Base-by-base conservation (phyloP, 2,113 vertebrate species). In the Gallinago paraguaiae region DNA sequence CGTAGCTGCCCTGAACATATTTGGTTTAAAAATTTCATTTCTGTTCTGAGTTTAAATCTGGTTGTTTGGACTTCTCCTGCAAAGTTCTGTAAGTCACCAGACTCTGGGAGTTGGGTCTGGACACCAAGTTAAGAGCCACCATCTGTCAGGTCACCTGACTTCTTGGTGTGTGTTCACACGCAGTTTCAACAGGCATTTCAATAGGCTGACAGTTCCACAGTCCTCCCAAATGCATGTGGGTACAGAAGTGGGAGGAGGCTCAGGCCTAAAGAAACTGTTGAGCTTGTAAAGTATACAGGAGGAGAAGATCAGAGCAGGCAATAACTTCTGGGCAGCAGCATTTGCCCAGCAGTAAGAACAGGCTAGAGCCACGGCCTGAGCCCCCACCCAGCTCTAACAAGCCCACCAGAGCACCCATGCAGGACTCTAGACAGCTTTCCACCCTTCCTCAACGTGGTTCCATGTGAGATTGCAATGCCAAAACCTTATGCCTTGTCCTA, bases 391-490 rank as follows among this genome's bases (percentile, higher is more conserved):
- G 2, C n/a, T 25, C 51, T 27, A 13, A 25, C 8, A 53, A 54
- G 11, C 2, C 24, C 14, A 13, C 43, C 30, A 4, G 3, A 91
- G 70, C 22, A 74, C 50, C 51, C 51, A 19, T 5, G 39, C 8
- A 22, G 63, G 50, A 51, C 28, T 27, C 56, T 2, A 16, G 33
- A 7, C 13, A 82, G 35, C n/a, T 83, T 41, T 37, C 35, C 50
- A 48, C 23, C 17, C 33, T 41, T 43, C 13, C 6, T 30, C 27
- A 17, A 4, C 35, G 13, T 12, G 8, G 23, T 41, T 74, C 54
- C 41, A 12, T 0, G 0, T 5, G n/a, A 37, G 3, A 7, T 3
- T 67, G 60, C 30, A 28, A 6, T 9, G 16, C 10, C 51, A 39
- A 33, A 41, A 33, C 7, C 54, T 37, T 48, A 61, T 65, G 39